Conservation (phyloP, 64 coral and sea anemone species). For the Montipora capricornis region DNA sequence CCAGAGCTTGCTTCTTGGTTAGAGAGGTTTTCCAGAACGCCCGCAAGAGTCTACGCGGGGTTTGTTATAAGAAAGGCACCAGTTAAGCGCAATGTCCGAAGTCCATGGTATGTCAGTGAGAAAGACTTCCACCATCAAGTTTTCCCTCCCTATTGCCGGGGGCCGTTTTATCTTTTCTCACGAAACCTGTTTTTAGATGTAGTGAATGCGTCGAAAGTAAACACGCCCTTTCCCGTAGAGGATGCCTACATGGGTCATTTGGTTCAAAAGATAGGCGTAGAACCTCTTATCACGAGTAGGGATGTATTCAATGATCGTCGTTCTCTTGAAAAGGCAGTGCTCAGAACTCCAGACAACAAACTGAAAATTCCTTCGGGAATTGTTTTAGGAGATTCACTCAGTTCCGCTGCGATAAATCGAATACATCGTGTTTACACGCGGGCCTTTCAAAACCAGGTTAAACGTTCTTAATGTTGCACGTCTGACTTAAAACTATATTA, state of each 20-base stretch:
- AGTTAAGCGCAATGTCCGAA: not conserved
- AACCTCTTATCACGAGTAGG: not conserved
- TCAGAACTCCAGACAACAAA: not conserved
- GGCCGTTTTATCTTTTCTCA: constrained; percentile 50
- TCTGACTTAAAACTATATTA: too few relatives aligned
- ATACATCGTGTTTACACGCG: not conserved
- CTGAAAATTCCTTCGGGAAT: not conserved
- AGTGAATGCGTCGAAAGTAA: not conserved
- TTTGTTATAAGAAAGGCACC: not conserved
- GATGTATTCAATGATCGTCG: not conserved
- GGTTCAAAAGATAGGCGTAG: not conserved
- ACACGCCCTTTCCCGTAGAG: constrained; percentile 29
- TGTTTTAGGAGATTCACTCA: not conserved
- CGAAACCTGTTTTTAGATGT: constrained; percentile 33
- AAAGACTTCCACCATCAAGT: not conserved
- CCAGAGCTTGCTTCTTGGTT: constrained; percentile 26
- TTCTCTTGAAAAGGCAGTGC: not conserved
- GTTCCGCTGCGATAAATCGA: not conserved
- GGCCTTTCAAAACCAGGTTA: too few relatives aligned
- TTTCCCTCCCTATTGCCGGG: constrained; percentile 30
- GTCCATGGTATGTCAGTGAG: constrained; percentile 31
- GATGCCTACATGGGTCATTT: constrained; percentile 47
- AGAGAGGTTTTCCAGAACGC: not conserved
- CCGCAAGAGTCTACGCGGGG: constrained; percentile 15
- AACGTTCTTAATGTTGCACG: too few relatives aligned